Evolutionary conservation across 1,140 invertebrate genomes (phyloP).

Genomic region (Drosophila obscura): DNA sequence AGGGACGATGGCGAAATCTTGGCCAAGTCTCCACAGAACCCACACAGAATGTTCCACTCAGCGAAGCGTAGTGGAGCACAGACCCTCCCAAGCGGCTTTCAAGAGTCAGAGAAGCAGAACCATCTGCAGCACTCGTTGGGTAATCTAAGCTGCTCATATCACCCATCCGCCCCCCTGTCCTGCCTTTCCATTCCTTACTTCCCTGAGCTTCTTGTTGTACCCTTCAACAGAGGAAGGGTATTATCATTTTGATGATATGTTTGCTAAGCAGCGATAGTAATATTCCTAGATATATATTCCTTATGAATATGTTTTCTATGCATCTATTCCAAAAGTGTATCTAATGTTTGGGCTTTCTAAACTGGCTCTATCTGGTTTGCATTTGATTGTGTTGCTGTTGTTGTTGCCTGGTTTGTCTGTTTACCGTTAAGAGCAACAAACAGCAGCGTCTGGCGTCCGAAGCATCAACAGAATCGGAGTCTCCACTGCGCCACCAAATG

Average conservation of each 20-base stretch:
- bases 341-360: slow-evolving; percentile 43
- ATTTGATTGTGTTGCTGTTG: slow-evolving; percentile 21
- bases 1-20: slow-evolving; percentile 1
- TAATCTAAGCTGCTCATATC: slow-evolving; percentile 66
- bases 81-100: slow-evolving; percentile 17
- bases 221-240: no score
- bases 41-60: slow-evolving; percentile 44
- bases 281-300: no score
- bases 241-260: no score
- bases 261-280: no score
- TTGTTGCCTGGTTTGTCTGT: slow-evolving; percentile 43
- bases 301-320: slow-evolving; percentile 3
- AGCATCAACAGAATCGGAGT: slow-evolving; percentile 55
- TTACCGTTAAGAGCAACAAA: slow-evolving; percentile 80
- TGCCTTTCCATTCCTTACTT: background rate
- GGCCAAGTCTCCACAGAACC: background rate
- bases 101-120: slow-evolving; percentile 65
- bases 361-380: slow-evolving; percentile 37
- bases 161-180: slow-evolving; percentile 6
- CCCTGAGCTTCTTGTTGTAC: no score
- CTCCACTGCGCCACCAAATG: slow-evolving; percentile 31
- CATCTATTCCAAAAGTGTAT: slow-evolving; percentile 4
- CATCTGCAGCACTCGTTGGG: slow-evolving; percentile 56
- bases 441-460: slow-evolving; percentile 27
- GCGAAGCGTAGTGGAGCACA: slow-evolving; percentile 40